Evolutionary conservation across 2,797 vertebrate species (phyloP).

Genomic region (Onychomys leucogaster): DNA sequence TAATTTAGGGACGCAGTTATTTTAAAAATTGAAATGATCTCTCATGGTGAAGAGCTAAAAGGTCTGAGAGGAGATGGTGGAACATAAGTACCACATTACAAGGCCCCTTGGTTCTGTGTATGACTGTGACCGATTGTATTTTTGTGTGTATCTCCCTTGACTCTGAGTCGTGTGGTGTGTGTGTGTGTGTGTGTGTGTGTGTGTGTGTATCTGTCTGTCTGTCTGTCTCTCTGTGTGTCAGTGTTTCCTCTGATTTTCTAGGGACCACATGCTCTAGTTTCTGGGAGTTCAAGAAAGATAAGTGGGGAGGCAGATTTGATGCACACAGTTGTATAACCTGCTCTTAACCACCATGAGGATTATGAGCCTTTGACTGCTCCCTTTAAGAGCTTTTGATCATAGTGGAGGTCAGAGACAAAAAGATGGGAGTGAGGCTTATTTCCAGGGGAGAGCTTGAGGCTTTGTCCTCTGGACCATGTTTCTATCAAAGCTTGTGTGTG

Average conservation of each 20-base stretch:
- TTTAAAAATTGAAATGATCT: constrained; percentile 27
- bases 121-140: background rate
- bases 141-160: constrained; percentile 33
- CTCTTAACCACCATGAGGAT: background rate
- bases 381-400: constrained; percentile 26
- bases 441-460: background rate
- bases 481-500: background rate
- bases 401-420: background rate
- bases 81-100: background rate
- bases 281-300: constrained; percentile 40
- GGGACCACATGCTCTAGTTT: constrained; percentile 69
- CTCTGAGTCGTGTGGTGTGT: background rate
- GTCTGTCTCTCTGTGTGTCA: background rate
- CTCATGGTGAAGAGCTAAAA: background rate
- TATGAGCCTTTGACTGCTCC: background rate
- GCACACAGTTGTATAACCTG: background rate
- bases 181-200: constrained; percentile 49
- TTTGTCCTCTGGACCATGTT: background rate
- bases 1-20: constrained; percentile 17
- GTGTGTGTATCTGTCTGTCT: background rate
- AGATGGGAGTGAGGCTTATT: background rate
- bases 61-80: background rate
- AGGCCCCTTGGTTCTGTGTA: background rate
- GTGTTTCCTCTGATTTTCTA: constrained; percentile 62
- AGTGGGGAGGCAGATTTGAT: constrained; percentile 20